Evolutionary conservation across 2,888 invertebrate genomes (phyloP).

Genomic region (Heliconius ismenius): DNA sequence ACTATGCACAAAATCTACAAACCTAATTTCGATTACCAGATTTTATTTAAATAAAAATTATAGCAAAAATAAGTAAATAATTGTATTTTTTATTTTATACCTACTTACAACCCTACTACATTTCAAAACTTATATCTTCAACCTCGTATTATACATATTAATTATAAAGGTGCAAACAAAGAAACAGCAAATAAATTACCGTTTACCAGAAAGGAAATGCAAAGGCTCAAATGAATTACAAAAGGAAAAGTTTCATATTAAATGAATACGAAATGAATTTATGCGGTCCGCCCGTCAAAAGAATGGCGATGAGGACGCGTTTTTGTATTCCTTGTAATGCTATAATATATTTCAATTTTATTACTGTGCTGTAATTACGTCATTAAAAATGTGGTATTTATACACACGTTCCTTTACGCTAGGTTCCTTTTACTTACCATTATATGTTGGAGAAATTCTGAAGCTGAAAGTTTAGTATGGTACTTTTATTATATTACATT

Average conservation of each 20-base stretch:
- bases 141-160: background rate
- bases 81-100: too few relatives aligned
- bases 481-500: too few relatives aligned
- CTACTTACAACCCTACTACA: too few relatives aligned
- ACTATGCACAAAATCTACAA: too few relatives aligned
- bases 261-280: constrained; percentile 36
- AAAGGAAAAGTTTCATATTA: constrained; percentile 32
- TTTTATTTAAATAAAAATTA: too few relatives aligned
- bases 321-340: constrained; percentile 20
- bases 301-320: constrained; percentile 26
- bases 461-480: too few relatives aligned
- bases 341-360: constrained; percentile 22
- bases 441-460: too few relatives aligned
- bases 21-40: too few relatives aligned
- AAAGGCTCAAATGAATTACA: constrained; percentile 32
- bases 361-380: constrained; percentile 14
- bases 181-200: constrained; percentile 17
- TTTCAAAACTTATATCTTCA: background rate
- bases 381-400: background rate
- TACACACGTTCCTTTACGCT: too few relatives aligned
- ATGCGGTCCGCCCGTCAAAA: constrained; percentile 33
- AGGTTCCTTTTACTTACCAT: too few relatives aligned
- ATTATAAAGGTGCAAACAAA: constrained; percentile 1
- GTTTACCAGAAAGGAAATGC: constrained; percentile 28
- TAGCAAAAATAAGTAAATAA: too few relatives aligned